These are phyloP conservation scores for Hippopotamus amphibius DNA, from an alignment of 2,113 vertebrate species.

Conservation along the genomic window DNA sequence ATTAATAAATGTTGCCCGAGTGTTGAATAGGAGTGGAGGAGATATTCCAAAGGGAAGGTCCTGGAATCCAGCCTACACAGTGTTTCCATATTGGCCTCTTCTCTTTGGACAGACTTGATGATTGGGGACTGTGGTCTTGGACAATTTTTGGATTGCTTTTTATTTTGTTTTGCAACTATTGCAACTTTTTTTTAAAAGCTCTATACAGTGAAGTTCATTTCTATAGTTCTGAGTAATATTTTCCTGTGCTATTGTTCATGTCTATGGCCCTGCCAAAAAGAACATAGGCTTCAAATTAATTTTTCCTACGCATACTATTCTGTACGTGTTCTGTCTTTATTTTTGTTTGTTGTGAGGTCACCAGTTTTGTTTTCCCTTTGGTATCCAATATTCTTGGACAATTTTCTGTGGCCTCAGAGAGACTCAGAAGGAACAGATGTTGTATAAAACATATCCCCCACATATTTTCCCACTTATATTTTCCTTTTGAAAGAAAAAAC, in stretches of 20 bases:
- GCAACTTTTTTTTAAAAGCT: not conserved
- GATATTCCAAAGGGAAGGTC: not conserved
- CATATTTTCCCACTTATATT: conserved; percentile 63
- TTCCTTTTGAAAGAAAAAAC: conserved; percentile 51
- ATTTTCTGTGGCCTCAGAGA: conserved; percentile 65
- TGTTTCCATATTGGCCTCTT: not conserved
- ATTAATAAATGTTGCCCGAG: not conserved
- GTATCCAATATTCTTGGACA: conserved; percentile 64
- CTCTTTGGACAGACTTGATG: not conserved
- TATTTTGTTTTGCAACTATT: conserved; percentile 55
- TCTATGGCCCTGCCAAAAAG: conserved; percentile 51
- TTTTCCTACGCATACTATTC: conserved; percentile 31
- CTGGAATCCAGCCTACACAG: not conserved
- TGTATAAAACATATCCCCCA: not conserved
- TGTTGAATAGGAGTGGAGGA: not conserved
- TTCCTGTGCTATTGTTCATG: conserved; percentile 51
- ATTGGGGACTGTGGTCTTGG: not conserved
- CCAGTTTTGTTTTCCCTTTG: conserved; percentile 59
- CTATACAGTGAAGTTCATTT: not conserved
- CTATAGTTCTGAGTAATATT: conserved; percentile 45
- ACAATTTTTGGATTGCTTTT: conserved; percentile 36
- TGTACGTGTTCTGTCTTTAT: conserved; percentile 44
- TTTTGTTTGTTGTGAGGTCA: conserved; percentile 45
- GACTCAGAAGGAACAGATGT: conserved; percentile 58
- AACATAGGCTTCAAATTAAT: conserved; percentile 57